Percentiles rank a stretch among this genome's conserved stretches.
These are phyloP conservation scores for Dryomyza anilis DNA, from an alignment of 2,888 invertebrate genomes.

Conservation along the genomic window DNA sequence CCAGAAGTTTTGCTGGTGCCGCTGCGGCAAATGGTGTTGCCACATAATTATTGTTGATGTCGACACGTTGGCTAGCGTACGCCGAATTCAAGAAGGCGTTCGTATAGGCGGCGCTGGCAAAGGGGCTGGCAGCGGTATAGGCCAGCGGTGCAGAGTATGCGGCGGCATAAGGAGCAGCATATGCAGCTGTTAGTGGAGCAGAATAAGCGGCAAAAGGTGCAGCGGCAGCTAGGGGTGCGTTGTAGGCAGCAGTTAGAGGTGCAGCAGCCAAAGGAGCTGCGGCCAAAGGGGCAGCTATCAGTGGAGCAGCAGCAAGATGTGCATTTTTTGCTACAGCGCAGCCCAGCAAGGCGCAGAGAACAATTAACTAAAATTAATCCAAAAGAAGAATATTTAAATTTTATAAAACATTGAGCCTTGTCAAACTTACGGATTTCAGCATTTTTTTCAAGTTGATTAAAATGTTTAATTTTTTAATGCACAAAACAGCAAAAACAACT, in stretches of 20 bases:
- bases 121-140: conserved; percentile 11
- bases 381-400: too few relatives aligned
- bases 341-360: too few relatives aligned
- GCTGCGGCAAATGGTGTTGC: conserved; percentile 23
- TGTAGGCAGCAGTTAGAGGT: neutral
- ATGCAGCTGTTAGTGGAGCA: conserved; percentile 21
- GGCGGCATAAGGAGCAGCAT: conserved; percentile 13
- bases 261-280: conserved; percentile 2
- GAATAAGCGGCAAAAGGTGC: conserved; percentile 20
- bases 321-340: too few relatives aligned
- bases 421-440: too few relatives aligned
- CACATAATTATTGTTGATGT: conserved; percentile 32
- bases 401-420: too few relatives aligned
- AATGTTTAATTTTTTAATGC: too few relatives aligned
- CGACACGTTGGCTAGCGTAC: conserved; percentile 20
- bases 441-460: too few relatives aligned
- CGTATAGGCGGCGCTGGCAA: conserved; percentile 17
- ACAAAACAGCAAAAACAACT: too few relatives aligned
- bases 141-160: conserved; percentile 20
- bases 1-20: conserved; percentile 18
- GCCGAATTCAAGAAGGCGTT: conserved; percentile 21
- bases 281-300: neutral
- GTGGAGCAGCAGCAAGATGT: too few relatives aligned
- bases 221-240: conserved; percentile 21
- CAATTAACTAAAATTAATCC: too few relatives aligned